Percentiles rank a stretch among this genome's conserved stretches.
Conservation (phyloP, 2,113 vertebrate species). For the Apodemus speciosus region DNA sequence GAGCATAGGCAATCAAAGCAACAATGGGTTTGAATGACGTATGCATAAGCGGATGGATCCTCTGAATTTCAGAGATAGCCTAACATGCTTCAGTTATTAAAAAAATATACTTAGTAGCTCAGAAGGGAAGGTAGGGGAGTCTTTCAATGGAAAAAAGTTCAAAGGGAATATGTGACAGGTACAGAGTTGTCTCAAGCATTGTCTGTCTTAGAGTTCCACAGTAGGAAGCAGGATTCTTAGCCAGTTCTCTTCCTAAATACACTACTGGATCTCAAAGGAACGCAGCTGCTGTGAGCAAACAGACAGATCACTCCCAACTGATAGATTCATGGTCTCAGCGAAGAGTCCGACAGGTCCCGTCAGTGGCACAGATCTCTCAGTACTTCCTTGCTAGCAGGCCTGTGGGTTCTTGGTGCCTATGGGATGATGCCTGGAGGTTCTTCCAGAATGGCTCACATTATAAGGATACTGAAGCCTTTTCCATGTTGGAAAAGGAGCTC, state of each 20-base stretch:
- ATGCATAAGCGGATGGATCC: background rate
- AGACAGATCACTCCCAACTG: background rate
- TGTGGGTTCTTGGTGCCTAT: background rate
- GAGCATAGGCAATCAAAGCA: background rate
- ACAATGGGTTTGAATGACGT: background rate
- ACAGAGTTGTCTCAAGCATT: background rate
- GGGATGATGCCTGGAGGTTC: no score
- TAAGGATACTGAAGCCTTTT: background rate
- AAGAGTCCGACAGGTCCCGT: rapidly evolving
- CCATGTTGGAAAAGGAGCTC: background rate
- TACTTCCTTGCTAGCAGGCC: background rate
- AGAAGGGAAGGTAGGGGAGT: background rate
- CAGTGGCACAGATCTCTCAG: background rate
- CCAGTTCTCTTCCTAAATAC: background rate
- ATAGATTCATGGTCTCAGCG: rapidly evolving
- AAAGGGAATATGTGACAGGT: rapidly evolving
- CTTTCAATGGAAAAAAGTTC: background rate
- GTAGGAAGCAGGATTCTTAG: rapidly evolving
- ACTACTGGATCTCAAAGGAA: no score
- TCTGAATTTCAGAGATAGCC: background rate
- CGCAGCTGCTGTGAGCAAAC: rapidly evolving
- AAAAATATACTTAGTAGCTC: background rate
- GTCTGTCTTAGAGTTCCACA: rapidly evolving
- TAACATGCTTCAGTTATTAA: background rate
- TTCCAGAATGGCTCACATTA: background rate